A percentile compares a stretch with the other conserved stretches of the same genome.
Conservation (phyloP, 2,888 invertebrate species). For the Thecocarcelia acutangulata region DNA sequence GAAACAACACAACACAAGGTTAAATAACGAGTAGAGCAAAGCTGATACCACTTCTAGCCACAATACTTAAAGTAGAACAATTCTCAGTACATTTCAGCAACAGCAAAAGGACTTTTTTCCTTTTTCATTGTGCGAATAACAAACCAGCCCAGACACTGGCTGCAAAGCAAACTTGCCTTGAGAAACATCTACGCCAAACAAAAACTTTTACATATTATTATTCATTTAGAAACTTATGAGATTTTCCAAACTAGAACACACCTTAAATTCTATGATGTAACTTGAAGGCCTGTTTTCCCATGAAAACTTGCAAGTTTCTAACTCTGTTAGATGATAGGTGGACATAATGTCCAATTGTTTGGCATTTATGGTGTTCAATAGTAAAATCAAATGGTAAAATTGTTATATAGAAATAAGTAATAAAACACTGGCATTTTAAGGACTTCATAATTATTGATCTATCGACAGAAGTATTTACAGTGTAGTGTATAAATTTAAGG, state of each 20-base stretch:
- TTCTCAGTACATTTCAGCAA: background rate
- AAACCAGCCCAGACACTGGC: background rate
- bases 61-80: background rate
- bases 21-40: background rate
- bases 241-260: conserved; percentile 1
- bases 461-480: too few relatives aligned
- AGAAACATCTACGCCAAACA: background rate
- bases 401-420: too few relatives aligned
- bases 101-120: background rate
- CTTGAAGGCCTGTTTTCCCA: too few relatives aligned
- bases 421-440: too few relatives aligned
- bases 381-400: too few relatives aligned
- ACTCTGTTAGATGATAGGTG: too few relatives aligned
- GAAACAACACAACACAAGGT: conserved; percentile 3
- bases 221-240: background rate
- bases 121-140: background rate
- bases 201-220: background rate
- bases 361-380: too few relatives aligned
- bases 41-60: conserved; percentile 1
- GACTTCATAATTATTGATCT: too few relatives aligned
- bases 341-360: too few relatives aligned
- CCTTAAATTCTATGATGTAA: background rate
- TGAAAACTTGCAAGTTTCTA: too few relatives aligned
- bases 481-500: too few relatives aligned
- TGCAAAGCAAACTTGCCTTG: background rate